These are phyloP conservation scores for Ictalurus furcatus DNA, from an alignment of 2,113 vertebrate genomes.

Conservation along the genomic window DNA sequence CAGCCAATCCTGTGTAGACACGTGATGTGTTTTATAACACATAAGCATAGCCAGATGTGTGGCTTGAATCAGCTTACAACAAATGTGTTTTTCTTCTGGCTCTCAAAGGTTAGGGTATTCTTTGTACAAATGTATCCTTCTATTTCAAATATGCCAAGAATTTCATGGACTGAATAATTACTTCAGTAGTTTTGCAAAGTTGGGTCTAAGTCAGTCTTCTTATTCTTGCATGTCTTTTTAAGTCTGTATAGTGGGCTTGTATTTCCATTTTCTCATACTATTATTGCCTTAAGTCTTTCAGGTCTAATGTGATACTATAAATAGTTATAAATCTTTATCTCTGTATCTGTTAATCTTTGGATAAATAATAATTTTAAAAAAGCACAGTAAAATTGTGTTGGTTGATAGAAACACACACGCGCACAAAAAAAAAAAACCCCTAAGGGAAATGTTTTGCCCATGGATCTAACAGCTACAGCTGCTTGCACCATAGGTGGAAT, in stretches of 20 bases:
- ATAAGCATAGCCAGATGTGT: conserved; percentile 73
- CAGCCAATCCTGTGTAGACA: conserved; percentile 57
- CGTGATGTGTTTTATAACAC: conserved; percentile 57
- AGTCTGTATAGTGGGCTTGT: not conserved
- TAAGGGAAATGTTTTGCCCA: conserved; percentile 2
- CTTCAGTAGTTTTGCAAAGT: not conserved
- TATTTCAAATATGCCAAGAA: conserved; percentile 27
- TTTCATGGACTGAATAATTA: conserved; percentile 12
- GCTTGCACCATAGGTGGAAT: conserved; percentile 60
- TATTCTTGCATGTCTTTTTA: not conserved
- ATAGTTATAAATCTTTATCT: not conserved
- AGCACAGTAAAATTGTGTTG: not conserved
- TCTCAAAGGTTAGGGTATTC: conserved; percentile 25
- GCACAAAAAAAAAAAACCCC: not conserved
- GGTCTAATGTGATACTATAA: not conserved
- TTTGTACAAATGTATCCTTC: conserved; percentile 13
- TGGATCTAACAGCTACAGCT: conserved; percentile 15
- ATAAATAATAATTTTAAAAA: not conserved
- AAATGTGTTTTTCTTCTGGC: conserved; percentile 43
- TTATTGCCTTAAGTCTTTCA: not conserved
- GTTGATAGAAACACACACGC: not conserved
- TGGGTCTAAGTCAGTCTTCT: not conserved
- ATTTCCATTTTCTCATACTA: not conserved
- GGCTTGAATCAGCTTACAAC: conserved; percentile 58
- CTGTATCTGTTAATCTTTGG: not conserved